These are phyloP conservation scores for Tretioscincus oriximinensis DNA, from an alignment of 2,113 vertebrate species.

Conservation along the genomic window DNA sequence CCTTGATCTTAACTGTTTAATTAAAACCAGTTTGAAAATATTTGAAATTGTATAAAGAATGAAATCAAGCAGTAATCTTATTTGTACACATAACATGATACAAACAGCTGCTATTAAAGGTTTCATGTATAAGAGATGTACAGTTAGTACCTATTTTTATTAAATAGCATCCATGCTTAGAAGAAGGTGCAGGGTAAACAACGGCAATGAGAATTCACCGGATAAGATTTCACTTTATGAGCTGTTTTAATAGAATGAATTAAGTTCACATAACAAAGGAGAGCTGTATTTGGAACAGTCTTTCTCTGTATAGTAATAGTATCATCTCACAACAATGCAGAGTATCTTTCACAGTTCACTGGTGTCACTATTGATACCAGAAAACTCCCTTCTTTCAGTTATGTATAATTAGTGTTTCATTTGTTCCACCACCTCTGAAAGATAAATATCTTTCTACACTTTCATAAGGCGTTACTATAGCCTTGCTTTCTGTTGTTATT, in stretches of 20 bases:
- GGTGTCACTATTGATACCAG: neutral
- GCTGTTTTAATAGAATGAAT: too few relatives aligned
- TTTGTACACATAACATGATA: neutral
- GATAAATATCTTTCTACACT: neutral
- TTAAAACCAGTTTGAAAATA: neutral
- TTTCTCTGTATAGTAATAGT: neutral
- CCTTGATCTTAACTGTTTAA: neutral
- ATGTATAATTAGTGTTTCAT: conserved; percentile 7
- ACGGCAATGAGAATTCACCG: too few relatives aligned
- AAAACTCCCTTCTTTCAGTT: conserved; percentile 10
- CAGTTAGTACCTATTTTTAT: too few relatives aligned
- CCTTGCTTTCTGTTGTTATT: neutral
- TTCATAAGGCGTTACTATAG: conserved; percentile 1
- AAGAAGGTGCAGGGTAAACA: too few relatives aligned
- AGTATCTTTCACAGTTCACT: conserved; percentile 6
- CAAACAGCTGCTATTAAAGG: too few relatives aligned
- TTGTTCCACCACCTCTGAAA: conserved; percentile 3
- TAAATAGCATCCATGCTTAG: too few relatives aligned
- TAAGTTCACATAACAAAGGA: too few relatives aligned
- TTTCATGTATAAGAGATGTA: too few relatives aligned
- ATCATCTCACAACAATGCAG: neutral
- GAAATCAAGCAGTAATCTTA: neutral
- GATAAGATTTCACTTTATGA: too few relatives aligned
- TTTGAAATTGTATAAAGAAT: neutral
- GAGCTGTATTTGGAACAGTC: neutral